A percentile compares a stretch with the other conserved stretches of the same genome.
These are phyloP conservation scores for Catonia carolina DNA, from an alignment of 2,888 invertebrate genomes.

Conservation along the genomic window DNA sequence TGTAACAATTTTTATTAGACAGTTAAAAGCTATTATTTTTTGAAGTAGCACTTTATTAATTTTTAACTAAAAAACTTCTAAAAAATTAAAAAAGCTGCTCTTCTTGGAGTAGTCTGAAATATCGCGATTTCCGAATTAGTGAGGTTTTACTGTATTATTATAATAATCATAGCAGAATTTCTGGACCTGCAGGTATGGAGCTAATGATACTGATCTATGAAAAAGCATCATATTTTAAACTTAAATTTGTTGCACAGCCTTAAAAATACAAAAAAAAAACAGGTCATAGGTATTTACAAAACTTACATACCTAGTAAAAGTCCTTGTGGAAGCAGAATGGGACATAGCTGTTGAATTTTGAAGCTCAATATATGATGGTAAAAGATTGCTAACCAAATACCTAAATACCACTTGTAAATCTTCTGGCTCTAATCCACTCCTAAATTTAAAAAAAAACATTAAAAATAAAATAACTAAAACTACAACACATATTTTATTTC, in stretches of 20 bases:
- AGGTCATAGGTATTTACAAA: constrained; percentile 20
- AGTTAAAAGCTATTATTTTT: too few relatives aligned
- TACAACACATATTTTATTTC: neutral
- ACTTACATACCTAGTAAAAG: constrained; percentile 10
- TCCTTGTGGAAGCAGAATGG: neutral
- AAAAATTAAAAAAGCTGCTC: too few relatives aligned
- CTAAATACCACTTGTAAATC: constrained; percentile 88
- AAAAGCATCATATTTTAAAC: neutral
- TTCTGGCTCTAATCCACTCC: constrained; percentile 77
- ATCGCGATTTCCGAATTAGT: too few relatives aligned
- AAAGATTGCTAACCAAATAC: constrained; percentile 70
- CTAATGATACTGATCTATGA: too few relatives aligned
- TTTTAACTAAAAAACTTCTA: too few relatives aligned
- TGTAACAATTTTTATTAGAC: too few relatives aligned
- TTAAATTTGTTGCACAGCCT: too few relatives aligned
- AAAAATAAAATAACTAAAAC: constrained; percentile 1
- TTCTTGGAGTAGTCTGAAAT: too few relatives aligned
- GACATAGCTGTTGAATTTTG: constrained; percentile 49
- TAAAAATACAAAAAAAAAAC: neutral
- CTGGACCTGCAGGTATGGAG: too few relatives aligned
- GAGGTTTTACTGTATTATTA: too few relatives aligned
- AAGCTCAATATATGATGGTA: constrained; percentile 67
- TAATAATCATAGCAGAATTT: too few relatives aligned
- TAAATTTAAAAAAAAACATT: constrained; percentile 39
- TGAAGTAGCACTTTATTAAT: too few relatives aligned